Evolutionary conservation across 2,888 invertebrate species (phyloP), one percentile per base, ranked within the genome.

Genomic region (Vandiemenella viatica): DNA sequence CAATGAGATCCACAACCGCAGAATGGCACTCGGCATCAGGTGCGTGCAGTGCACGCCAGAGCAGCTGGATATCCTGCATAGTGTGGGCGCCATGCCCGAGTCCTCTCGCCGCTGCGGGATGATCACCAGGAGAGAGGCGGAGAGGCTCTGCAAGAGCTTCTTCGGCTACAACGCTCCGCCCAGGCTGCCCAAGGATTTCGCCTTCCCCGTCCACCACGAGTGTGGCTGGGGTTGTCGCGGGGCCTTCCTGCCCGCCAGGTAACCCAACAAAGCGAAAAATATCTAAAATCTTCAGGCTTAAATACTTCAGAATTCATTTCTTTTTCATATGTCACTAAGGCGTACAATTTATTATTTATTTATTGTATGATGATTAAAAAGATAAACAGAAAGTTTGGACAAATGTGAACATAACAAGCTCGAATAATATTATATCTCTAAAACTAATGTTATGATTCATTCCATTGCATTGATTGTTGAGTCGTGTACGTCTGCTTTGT

Each of bases 201-300:
- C 90, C 0, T 97, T 97, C 63, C 83, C 80, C 53, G 88, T 90
- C 8, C 82, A 85, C 60, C 95, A 96, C 64, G 87, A 90, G 62
- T 96, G 95, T 64, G 91, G 91, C 1, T 96, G 92, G 91, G 95
- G 95, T 0, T 93, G 95, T 61, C 75, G 85, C 0, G 96, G 92
- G 0, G 83, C 86, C 0, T 92, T 93, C 64, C 66, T 92, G 40
- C 93, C 92, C 0, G 58, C 62, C 3, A 79, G 92, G 56, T 42
- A 42, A 5, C n/a, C n/a, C n/a, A n/a, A n/a, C n/a, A n/a, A n/a
- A n/a, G n/a, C n/a, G n/a, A n/a, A n/a, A n/a, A n/a, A n/a, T n/a
- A n/a, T n/a, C n/a, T n/a, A n/a, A n/a, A n/a, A n/a, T n/a, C n/a
- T n/a, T n/a, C n/a, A n/a, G n/a, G n/a, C n/a, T n/a, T n/a, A n/a